These are phyloP conservation scores for Karalla daura DNA, from an alignment of 2,797 vertebrate species.

Conservation along the genomic window DNA sequence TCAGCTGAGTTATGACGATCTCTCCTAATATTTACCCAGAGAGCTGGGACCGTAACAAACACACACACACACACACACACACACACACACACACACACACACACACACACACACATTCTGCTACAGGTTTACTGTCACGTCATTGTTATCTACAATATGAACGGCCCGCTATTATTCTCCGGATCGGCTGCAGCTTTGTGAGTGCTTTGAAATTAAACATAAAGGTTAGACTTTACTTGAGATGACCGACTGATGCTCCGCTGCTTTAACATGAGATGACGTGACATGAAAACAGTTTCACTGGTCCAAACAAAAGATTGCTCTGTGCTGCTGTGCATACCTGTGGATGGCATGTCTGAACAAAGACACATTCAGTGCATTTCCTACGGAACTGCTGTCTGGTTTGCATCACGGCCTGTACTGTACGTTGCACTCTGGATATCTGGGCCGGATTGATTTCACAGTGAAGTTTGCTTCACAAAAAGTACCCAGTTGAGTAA, in stretches of 20 bases:
- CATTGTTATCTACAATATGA: constrained; percentile 4
- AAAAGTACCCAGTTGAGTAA: no score
- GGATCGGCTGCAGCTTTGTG: neutral
- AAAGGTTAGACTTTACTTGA: neutral
- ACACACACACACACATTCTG: constrained; percentile 1
- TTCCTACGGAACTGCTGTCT: neutral
- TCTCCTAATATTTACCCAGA: constrained; percentile 28
- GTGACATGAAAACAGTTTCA: no score
- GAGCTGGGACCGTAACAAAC: neutral
- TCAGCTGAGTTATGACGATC: no score
- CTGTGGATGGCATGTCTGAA: neutral
- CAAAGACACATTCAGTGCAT: neutral
- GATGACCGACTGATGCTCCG: neutral
- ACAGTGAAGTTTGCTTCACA: no score
- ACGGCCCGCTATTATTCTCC: neutral
- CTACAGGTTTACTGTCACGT: neutral
- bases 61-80: constrained; percentile 1
- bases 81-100: neutral
- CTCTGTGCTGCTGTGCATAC: no score
- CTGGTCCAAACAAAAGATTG: no score
- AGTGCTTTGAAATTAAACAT: neutral
- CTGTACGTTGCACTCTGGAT: neutral
- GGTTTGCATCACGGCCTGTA: neutral
- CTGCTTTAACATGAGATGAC: neutral
- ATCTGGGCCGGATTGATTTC: no score